Conservation (phyloP, 2,113 vertebrate species). For the Zootoca vivipara region DNA sequence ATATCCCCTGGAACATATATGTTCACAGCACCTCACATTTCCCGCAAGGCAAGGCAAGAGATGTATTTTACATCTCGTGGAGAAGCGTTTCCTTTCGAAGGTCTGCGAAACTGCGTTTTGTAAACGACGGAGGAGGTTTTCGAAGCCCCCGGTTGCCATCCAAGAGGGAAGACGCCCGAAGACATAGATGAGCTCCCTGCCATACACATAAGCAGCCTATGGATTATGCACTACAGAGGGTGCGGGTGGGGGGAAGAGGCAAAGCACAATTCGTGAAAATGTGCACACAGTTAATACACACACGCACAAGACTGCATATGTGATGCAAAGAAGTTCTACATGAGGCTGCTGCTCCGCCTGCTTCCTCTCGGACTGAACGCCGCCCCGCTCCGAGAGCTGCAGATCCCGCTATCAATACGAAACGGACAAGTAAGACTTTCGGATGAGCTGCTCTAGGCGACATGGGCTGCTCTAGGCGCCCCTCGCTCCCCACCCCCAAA, state of each 20-base stretch:
- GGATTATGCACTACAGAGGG: neutral
- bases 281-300: no score
- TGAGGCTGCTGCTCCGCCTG: neutral
- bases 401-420: neutral
- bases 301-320: neutral
- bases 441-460: conserved; percentile 11
- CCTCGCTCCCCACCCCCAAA: neutral
- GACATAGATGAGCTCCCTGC: neutral
- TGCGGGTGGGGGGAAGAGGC: no score
- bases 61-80: neutral
- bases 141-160: neutral
- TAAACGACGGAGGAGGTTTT: neutral
- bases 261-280: neutral
- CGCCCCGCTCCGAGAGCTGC: neutral
- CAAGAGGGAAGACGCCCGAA: neutral
- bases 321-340: neutral
- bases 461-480: neutral
- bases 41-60: neutral
- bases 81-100: neutral
- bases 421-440: conserved; percentile 42
- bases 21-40: conserved; percentile 5
- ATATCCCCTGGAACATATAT: conserved; percentile 42
- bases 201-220: neutral
- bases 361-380: neutral
- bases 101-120: neutral